These are phyloP conservation scores for Leptinotarsa undecemlineata DNA, from an alignment of 1,140 invertebrate genomes.

Conservation along the genomic window DNA sequence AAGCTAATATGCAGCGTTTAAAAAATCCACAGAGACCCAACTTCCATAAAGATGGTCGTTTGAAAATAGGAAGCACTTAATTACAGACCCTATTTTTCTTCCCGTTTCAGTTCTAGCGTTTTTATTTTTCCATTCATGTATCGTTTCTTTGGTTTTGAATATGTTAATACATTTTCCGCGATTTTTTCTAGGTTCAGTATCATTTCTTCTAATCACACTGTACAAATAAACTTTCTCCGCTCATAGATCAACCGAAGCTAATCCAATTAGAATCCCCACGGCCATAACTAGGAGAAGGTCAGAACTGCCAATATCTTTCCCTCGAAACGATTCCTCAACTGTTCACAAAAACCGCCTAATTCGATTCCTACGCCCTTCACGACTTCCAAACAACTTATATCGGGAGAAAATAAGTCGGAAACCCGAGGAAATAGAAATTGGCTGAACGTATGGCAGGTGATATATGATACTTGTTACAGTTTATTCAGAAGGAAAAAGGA, in stretches of 20 bases:
- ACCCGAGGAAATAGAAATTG: conserved; percentile 15
- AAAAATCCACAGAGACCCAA: too few species aligned
- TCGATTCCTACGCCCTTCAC: background rate
- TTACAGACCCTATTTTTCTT: too few species aligned
- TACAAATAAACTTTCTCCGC: background rate
- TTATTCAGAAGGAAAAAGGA: conserved; percentile 6
- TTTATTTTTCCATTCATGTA: too few species aligned
- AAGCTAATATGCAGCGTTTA: too few species aligned
- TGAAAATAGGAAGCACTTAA: too few species aligned
- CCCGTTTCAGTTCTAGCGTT: too few species aligned
- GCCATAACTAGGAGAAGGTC: background rate
- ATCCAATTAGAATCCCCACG: background rate
- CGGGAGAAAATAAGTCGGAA: conserved; percentile 8
- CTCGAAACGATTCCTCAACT: conserved; percentile 2
- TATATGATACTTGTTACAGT: conserved; percentile 16
- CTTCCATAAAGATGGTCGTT: too few species aligned
- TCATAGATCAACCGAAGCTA: background rate
- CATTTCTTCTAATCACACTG: too few species aligned
- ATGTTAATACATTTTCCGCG: too few species aligned
- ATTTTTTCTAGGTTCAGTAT: too few species aligned
- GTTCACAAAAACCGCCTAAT: conserved; percentile 14
- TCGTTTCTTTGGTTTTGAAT: too few species aligned
- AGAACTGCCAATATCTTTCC: background rate
- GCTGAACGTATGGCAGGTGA: conserved; percentile 8
- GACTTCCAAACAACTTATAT: conserved; percentile 16